Evolutionary conservation across 2,113 vertebrate genomes (phyloP).

Genomic region (Oreochromis aureus): DNA sequence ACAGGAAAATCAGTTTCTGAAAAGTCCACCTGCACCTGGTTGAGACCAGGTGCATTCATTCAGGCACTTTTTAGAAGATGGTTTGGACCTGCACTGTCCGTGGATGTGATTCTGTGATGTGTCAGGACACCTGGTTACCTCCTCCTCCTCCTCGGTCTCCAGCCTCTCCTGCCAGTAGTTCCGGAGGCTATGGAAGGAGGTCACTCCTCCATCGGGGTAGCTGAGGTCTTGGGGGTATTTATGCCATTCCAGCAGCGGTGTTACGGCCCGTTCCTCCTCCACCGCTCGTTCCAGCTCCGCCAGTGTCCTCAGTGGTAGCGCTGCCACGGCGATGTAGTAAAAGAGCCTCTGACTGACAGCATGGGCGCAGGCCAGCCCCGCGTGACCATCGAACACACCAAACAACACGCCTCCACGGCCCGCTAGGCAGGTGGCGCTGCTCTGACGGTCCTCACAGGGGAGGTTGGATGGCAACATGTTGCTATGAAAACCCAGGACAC

Average conservation of each 20-base stretch:
- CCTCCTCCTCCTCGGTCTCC: neutral
- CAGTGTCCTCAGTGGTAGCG: conserved; percentile 44
- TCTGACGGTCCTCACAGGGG: conserved; percentile 58
- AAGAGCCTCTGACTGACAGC: conserved; percentile 64
- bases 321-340: conserved; percentile 59
- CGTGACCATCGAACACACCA: conserved; percentile 67
- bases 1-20: neutral
- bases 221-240: conserved; percentile 47
- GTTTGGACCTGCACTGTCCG: neutral
- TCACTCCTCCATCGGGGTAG: conserved; percentile 12
- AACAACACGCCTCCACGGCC: conserved; percentile 45
- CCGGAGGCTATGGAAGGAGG: conserved; percentile 58
- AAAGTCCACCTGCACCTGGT: neutral
- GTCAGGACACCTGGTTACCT: neutral
- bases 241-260: conserved; percentile 63
- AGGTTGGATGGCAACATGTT: conserved; percentile 60
- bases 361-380: conserved; percentile 49
- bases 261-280: conserved; percentile 47
- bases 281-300: conserved; percentile 54
- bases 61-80: fast-evolving
- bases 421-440: conserved; percentile 60
- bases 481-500: conserved; percentile 63
- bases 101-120: neutral
- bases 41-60: neutral
- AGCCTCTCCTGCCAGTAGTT: conserved; percentile 68